Percentiles rank a stretch among this genome's conserved stretches.
These are phyloP conservation scores for Homarus gammarus DNA, from an alignment of 2,888 invertebrate genomes.

Conservation along the genomic window DNA sequence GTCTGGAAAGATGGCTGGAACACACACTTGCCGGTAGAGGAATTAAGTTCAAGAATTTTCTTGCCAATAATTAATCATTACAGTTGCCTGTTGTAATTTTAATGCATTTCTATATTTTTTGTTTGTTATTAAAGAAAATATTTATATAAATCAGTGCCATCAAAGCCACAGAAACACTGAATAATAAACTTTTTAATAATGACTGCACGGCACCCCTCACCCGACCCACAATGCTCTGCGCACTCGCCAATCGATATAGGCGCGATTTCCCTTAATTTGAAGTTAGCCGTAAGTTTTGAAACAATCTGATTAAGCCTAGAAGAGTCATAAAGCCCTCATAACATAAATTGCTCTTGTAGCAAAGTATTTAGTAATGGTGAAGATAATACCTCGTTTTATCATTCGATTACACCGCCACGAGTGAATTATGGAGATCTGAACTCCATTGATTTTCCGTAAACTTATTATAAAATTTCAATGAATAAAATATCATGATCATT, in stretches of 20 bases:
- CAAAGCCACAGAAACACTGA: slow-evolving; percentile 6
- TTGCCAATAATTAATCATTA: background rate
- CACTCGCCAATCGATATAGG: slow-evolving; percentile 65
- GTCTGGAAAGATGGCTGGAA: slow-evolving; percentile 70
- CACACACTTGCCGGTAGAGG: slow-evolving; percentile 45
- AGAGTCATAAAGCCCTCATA: slow-evolving; percentile 30
- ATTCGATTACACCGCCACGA: background rate
- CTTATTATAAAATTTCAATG: background rate
- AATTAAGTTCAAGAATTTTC: slow-evolving; percentile 20
- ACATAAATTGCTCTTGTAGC: background rate
- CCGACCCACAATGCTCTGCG: slow-evolving; percentile 47
- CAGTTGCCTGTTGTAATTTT: background rate
- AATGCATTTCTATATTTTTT: background rate
- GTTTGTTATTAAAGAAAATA: background rate
- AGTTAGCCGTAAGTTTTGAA: slow-evolving; percentile 68
- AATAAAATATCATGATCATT: background rate
- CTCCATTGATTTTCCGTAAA: background rate
- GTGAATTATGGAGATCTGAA: background rate
- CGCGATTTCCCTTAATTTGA: slow-evolving; percentile 71
- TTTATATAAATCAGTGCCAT: background rate
- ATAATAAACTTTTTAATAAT: slow-evolving; percentile 63
- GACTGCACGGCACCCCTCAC: slow-evolving; percentile 48
- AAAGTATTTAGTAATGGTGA: background rate
- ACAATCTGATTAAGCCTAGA: slow-evolving; percentile 65
- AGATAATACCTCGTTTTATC: background rate